These are phyloP conservation scores for Agrilus cyanescens DNA, from an alignment of 2,888 invertebrate genomes.

Conservation along the genomic window DNA sequence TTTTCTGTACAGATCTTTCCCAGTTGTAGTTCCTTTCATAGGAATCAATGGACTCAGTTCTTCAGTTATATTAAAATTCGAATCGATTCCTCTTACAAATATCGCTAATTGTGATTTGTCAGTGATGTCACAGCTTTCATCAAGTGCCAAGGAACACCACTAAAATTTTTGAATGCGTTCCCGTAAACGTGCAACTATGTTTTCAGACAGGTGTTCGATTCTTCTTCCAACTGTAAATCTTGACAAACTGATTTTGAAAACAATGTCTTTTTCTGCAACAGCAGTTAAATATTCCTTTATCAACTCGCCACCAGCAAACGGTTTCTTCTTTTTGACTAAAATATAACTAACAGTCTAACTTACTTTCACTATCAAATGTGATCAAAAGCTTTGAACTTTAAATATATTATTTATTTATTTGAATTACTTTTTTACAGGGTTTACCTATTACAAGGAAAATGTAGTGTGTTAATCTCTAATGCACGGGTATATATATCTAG, in stretches of 20 bases:
- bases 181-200: slow-evolving; percentile 7
- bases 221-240: slow-evolving; percentile 14
- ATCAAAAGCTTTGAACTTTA: too few relatives aligned
- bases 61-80: slow-evolving; percentile 5
- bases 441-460: too few relatives aligned
- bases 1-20: slow-evolving; percentile 5
- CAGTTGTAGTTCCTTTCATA: slow-evolving; percentile 5
- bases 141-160: slow-evolving; percentile 10
- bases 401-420: too few relatives aligned
- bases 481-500: too few relatives aligned
- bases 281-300: too few relatives aligned
- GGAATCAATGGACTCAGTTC: slow-evolving; percentile 5
- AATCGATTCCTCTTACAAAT: slow-evolving; percentile 3
- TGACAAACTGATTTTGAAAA: slow-evolving; percentile 14
- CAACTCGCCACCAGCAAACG: too few relatives aligned
- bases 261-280: slow-evolving; percentile 4
- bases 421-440: too few relatives aligned
- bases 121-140: slow-evolving; percentile 11
- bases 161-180: slow-evolving; percentile 8
- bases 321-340: too few relatives aligned
- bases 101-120: slow-evolving; percentile 10
- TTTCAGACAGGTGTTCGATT: slow-evolving; percentile 10
- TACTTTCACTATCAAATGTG: too few relatives aligned
- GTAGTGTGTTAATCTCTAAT: too few relatives aligned
- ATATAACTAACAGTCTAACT: too few relatives aligned